A percentile compares a stretch with the other conserved stretches of the same genome.
Evolutionary conservation across 2,797 vertebrate species (phyloP).

Genomic region (Geotrypetes seraphini): DNA sequence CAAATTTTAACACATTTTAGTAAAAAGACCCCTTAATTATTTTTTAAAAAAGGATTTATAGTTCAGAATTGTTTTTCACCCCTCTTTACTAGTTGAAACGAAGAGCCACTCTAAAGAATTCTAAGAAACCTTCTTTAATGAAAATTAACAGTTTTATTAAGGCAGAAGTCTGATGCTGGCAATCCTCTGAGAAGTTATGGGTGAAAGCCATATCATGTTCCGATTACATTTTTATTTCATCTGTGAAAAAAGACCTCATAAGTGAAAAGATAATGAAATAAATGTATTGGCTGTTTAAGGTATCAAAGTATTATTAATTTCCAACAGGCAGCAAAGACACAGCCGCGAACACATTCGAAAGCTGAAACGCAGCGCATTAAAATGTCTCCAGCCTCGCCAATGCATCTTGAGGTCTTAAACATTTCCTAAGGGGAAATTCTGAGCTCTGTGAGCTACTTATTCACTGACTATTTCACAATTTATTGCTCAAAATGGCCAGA

Average conservation of each 20-base stretch:
- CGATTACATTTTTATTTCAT: too few species aligned
- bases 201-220: too few species aligned
- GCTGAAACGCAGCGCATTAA: conserved; percentile 43
- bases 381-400: conserved; percentile 42
- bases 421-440: conserved; percentile 63
- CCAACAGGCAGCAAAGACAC: conserved; percentile 48
- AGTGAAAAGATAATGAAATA: conserved; percentile 37
- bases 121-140: too few species aligned
- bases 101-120: too few species aligned
- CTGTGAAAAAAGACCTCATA: conserved; percentile 44
- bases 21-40: too few species aligned
- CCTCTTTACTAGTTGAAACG: too few species aligned
- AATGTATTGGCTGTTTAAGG: conserved; percentile 40
- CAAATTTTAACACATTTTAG: too few species aligned
- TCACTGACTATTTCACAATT: conserved; percentile 66
- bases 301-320: conserved; percentile 52
- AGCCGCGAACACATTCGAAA: conserved; percentile 60
- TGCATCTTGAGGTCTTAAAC: conserved; percentile 59
- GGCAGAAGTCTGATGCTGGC: too few species aligned
- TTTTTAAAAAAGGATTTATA: too few species aligned
- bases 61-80: too few species aligned
- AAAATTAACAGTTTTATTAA: too few species aligned
- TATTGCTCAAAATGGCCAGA: conserved; percentile 72
- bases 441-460: conserved; percentile 66
- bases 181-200: too few species aligned